phyloP scores from a whole-genome alignment of 2,113 vertebrate genomes.

The Oceanodroma tethys region DNA sequence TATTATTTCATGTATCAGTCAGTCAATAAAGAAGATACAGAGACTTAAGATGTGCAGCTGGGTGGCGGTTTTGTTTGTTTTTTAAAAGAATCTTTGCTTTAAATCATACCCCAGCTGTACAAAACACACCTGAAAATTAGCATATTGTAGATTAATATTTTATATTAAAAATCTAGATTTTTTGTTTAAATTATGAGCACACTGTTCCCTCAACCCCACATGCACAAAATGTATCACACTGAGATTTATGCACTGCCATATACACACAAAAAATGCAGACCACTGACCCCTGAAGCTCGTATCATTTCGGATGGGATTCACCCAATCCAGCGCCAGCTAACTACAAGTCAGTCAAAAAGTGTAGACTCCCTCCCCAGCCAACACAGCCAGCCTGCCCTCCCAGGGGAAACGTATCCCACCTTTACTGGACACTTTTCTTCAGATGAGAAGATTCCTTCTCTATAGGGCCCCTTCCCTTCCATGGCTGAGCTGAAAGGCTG shows the following conservation, averaged over 20 bases:
- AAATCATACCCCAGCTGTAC: not conserved
- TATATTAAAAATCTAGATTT: not conserved
- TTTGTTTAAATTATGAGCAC: not conserved
- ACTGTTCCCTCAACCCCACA: not conserved
- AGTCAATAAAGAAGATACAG: not conserved
- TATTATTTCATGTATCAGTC: not conserved
- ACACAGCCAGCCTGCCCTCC: not conserved
- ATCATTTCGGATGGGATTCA: not conserved
- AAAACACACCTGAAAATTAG: not conserved
- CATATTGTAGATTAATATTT: not conserved
- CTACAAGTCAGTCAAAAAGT: not conserved
- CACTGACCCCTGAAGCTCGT: not conserved
- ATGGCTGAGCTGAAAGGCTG: not conserved
- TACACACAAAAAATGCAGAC: not conserved
- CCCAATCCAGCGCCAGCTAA: not conserved
- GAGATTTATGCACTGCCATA: not conserved
- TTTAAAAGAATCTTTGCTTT: not conserved
- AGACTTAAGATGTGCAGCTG: not conserved
- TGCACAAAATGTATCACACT: not conserved
- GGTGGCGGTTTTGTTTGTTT: not conserved
- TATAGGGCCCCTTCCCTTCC: not conserved
- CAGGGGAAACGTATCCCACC: not conserved
- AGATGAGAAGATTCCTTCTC: not conserved
- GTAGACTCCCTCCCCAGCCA: not conserved
- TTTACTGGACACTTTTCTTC: not conserved